These are phyloP conservation scores for Trachymyrmex cornetzi DNA, from an alignment of 1,140 invertebrate species.

Conservation along the genomic window DNA sequence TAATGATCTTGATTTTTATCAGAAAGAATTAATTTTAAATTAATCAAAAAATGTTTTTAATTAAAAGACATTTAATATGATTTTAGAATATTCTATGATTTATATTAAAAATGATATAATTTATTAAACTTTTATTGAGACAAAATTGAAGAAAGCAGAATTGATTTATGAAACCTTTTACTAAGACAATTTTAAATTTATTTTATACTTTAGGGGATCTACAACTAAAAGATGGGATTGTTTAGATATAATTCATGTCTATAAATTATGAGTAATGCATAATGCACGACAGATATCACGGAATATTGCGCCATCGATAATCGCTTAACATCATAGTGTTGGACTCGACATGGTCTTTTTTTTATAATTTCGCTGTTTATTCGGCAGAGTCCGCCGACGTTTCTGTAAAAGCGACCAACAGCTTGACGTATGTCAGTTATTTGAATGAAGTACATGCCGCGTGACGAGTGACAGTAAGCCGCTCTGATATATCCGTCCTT, in stretches of 20 bases:
- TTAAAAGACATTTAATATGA: background rate
- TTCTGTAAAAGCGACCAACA: conserved; percentile 57
- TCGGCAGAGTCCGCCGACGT: conserved; percentile 39
- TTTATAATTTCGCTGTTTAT: conserved; percentile 55
- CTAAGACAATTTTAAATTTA: background rate
- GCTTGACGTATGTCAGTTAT: conserved; percentile 55
- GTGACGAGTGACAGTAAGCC: conserved; percentile 60
- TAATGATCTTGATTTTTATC: background rate
- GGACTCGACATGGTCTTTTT: conserved; percentile 30
- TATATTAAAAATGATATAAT: too few relatives aligned
- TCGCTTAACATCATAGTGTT: conserved; percentile 43
- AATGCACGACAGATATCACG: conserved; percentile 29
- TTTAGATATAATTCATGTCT: background rate
- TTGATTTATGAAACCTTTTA: background rate
- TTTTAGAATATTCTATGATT: background rate
- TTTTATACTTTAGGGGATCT: too few relatives aligned
- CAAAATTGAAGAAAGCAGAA: too few relatives aligned
- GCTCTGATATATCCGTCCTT: conserved; percentile 18
- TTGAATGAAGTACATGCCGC: conserved; percentile 48
- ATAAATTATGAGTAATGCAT: conserved; percentile 2
- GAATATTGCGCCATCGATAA: conserved; percentile 38
- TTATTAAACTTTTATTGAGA: too few relatives aligned
- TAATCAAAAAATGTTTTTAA: background rate
- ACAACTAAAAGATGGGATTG: background rate
- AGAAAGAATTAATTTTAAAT: background rate